These are phyloP conservation scores for Blennius ocellaris DNA, from an alignment of 2,113 vertebrate species.

Conservation along the genomic window DNA sequence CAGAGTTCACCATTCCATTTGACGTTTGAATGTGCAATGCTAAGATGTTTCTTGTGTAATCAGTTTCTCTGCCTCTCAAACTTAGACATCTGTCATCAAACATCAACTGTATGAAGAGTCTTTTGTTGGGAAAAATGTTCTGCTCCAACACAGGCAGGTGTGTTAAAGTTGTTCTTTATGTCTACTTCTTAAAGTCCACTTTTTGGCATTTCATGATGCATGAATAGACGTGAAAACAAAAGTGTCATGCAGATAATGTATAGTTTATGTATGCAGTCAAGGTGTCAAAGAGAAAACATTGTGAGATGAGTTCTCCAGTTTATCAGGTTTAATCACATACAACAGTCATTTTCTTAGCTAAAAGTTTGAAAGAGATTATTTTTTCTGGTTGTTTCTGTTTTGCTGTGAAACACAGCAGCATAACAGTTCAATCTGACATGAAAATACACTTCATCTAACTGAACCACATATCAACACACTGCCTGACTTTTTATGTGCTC, in stretches of 20 bases:
- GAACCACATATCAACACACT: constrained; percentile 17
- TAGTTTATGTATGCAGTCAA: constrained; percentile 38
- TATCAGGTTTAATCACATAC: constrained; percentile 52
- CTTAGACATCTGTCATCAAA: constrained; percentile 17
- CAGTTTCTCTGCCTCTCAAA: constrained; percentile 30
- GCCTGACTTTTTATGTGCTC: constrained; percentile 25
- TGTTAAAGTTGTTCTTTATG: constrained; percentile 1
- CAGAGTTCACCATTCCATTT: constrained; percentile 81
- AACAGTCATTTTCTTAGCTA: constrained; percentile 55
- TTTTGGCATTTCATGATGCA: constrained; percentile 60
- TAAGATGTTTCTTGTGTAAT: constrained; percentile 49
- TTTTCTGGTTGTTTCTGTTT: constrained; percentile 47
- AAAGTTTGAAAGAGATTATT: constrained; percentile 40
- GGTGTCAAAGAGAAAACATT: constrained; percentile 27
- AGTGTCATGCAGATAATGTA: constrained; percentile 38
- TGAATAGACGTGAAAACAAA: constrained; percentile 45
- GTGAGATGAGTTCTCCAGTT: constrained; percentile 40
- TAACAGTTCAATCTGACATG: constrained; percentile 47
- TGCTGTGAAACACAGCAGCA: constrained; percentile 72
- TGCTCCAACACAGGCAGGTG: constrained; percentile 20
- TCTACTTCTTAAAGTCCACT: constrained; percentile 21
- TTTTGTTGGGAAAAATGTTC: constrained; percentile 12
- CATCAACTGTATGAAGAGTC: constrained; percentile 11
- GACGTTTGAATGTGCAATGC: constrained; percentile 74
- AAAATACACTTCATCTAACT: constrained; percentile 46